Evolutionary conservation across 2,888 invertebrate genomes (phyloP).

Genomic region (Pimpla rufipes): DNA sequence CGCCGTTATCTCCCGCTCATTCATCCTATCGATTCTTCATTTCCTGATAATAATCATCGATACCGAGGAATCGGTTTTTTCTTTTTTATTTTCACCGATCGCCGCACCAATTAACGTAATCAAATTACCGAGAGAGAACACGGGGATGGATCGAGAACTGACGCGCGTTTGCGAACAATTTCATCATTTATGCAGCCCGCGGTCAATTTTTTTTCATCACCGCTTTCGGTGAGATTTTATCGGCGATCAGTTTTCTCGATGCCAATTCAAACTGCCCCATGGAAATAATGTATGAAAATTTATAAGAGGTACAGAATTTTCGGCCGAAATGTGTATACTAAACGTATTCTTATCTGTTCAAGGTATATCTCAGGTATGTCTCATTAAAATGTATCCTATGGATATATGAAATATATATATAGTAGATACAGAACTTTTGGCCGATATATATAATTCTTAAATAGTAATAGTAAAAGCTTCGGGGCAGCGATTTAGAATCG

Average conservation of each 20-base stretch:
- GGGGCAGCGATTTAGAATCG: not conserved
- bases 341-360: too few species aligned
- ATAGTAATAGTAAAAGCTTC: slow-evolving; percentile 1
- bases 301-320: too few species aligned
- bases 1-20: slow-evolving; percentile 9
- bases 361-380: too few species aligned
- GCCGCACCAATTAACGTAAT: slow-evolving; percentile 44
- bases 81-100: slow-evolving; percentile 38
- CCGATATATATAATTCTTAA: too few species aligned
- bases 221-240: not conserved
- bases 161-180: not conserved
- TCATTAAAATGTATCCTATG: too few species aligned
- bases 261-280: not conserved
- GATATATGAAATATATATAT: too few species aligned
- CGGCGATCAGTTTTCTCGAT: not conserved
- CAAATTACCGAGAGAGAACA: slow-evolving; percentile 24
- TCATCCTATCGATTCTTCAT: slow-evolving; percentile 13
- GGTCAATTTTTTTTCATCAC: not conserved
- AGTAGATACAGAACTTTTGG: too few species aligned
- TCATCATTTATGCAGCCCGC: not conserved
- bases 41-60: slow-evolving; percentile 19
- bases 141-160: not conserved
- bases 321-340: too few species aligned
- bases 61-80: not conserved
- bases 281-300: too few species aligned